phyloP scores from a whole-genome alignment of 2,113 vertebrate genomes.

The Cheilinus undulatus region DNA sequence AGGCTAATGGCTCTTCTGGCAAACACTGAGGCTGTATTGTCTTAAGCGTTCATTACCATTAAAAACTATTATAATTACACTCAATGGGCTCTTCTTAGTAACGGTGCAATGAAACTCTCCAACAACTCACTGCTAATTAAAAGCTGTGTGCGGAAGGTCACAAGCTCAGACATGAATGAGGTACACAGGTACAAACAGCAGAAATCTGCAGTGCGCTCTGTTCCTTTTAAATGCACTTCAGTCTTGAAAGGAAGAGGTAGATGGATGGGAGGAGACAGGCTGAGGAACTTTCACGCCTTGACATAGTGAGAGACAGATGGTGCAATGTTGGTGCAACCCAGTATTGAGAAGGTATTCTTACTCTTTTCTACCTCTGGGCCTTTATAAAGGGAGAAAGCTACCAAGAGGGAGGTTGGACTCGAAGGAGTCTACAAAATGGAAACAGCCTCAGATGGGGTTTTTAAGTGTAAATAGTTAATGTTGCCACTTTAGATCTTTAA shows the following conservation, averaged over 20 bases:
- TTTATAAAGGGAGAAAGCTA: slow-evolving; percentile 13
- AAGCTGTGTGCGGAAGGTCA: slow-evolving; percentile 11
- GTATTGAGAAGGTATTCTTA: slow-evolving; percentile 10
- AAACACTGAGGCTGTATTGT: slow-evolving; percentile 11
- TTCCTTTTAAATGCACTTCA: slow-evolving; percentile 10
- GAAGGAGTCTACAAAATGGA: background rate
- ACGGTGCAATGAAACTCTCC: slow-evolving; percentile 28
- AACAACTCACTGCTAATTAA: slow-evolving; percentile 26
- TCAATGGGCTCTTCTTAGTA: slow-evolving; percentile 22
- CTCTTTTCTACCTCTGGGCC: slow-evolving; percentile 21
- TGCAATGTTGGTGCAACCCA: slow-evolving; percentile 49
- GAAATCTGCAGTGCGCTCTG: background rate
- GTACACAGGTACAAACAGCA: slow-evolving; percentile 4
- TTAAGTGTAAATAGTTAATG: slow-evolving; percentile 16
- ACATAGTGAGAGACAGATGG: slow-evolving; percentile 38
- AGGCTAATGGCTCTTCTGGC: slow-evolving; percentile 36
- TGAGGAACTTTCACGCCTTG: slow-evolving; percentile 5
- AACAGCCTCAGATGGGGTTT: background rate
- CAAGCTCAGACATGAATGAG: background rate
- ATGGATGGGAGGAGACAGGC: slow-evolving; percentile 20
- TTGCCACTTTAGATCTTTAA: background rate
- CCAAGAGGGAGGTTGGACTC: slow-evolving; percentile 4
- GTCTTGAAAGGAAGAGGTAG: slow-evolving; percentile 2
- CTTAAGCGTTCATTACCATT: slow-evolving; percentile 31
- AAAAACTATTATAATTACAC: slow-evolving; percentile 31